Conservation (phyloP, 2,888 invertebrate species). For the Scaptomyza reducta region DNA sequence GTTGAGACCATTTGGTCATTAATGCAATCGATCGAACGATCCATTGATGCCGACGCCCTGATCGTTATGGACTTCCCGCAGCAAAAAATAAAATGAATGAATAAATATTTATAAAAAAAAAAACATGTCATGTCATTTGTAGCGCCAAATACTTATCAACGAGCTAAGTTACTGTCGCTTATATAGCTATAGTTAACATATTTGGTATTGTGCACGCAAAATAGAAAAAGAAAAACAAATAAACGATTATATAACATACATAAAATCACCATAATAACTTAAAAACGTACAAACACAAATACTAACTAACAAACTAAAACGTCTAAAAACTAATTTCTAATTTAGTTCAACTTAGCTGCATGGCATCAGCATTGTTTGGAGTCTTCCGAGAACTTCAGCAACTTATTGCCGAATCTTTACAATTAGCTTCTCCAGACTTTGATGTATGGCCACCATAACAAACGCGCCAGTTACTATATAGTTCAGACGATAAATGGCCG, state of each 20-base stretch:
- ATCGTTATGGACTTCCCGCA: constrained; percentile 70
- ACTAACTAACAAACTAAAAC: constrained; percentile 3
- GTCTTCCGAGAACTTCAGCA: too few relatives aligned
- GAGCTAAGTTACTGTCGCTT: constrained; percentile 7
- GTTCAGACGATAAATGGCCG: constrained; percentile 87
- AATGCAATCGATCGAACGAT: constrained; percentile 19
- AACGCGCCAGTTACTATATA: constrained; percentile 85
- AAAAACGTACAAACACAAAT: not conserved
- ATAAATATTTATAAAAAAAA: constrained; percentile 9
- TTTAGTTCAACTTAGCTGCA: not conserved
- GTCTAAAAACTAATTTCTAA: not conserved
- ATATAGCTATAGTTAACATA: constrained; percentile 14
- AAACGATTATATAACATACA: constrained; percentile 1
- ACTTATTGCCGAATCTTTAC: constrained; percentile 3
- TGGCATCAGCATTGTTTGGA: not conserved
- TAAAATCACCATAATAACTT: not conserved
- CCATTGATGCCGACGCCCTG: constrained; percentile 7
- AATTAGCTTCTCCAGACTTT: constrained; percentile 34
- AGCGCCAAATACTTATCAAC: constrained; percentile 28
- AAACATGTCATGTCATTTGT: constrained; percentile 41
- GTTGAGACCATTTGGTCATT: constrained; percentile 17
- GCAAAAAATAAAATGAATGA: too few relatives aligned
- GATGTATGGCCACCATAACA: constrained; percentile 56
- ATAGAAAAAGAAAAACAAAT: constrained; percentile 3
- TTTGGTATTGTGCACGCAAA: constrained; percentile 31